Conservation (phyloP, 2,888 invertebrate genomes). For the Seira musarum region DNA sequence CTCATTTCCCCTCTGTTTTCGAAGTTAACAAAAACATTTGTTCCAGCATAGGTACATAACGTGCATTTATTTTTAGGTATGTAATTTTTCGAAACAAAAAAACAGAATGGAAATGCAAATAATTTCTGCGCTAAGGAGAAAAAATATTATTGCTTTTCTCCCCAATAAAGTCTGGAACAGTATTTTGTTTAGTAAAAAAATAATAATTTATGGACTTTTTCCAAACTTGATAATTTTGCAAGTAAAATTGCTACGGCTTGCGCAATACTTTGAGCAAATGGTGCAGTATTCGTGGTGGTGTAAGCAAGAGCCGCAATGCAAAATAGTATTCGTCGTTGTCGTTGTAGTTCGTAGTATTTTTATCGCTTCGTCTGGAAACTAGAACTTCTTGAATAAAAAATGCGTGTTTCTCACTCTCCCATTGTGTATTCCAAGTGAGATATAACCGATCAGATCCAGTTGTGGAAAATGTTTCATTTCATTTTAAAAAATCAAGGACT, state of each 20-base stretch:
- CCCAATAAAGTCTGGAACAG: not conserved
- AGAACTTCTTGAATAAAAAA: not conserved
- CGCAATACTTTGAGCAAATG: not conserved
- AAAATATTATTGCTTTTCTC: not conserved
- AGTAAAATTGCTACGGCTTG: conserved; percentile 46
- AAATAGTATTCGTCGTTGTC: not conserved
- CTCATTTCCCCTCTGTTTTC: too few species aligned
- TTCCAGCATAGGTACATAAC: not conserved
- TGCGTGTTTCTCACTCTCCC: not conserved
- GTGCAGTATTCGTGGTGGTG: not conserved
- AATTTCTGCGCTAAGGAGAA: not conserved
- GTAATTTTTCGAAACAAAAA: not conserved
- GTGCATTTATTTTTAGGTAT: not conserved
- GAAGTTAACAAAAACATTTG: too few species aligned
- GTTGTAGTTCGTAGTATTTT: too few species aligned
- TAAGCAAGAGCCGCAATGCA: not conserved
- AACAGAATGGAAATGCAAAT: not conserved
- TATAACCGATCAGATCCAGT: conserved; percentile 6
- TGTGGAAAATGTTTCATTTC: not conserved
- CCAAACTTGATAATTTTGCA: conserved; percentile 34
- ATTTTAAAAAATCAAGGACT: conserved; percentile 8
- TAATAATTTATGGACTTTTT: conserved; percentile 48
- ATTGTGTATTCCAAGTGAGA: too few species aligned
- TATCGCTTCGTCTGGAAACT: too few species aligned
- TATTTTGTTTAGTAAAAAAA: not conserved